Base-by-base conservation (phyloP, 2,888 invertebrate genomes). In the Netelia inedita region DNA sequence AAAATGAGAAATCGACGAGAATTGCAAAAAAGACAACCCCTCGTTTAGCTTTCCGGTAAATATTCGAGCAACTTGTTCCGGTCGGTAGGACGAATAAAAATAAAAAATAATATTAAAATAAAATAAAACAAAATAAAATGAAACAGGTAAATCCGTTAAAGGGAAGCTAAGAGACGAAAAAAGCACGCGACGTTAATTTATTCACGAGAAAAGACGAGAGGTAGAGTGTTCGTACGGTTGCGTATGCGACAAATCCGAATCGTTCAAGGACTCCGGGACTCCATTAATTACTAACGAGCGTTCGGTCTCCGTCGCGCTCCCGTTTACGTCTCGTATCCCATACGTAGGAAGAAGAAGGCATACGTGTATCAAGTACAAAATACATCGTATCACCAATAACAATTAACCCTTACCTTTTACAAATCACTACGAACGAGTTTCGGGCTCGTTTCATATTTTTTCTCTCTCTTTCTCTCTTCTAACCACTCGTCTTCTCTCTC, bases 341-440 rank as follows among this genome's bases (percentile, higher is more conserved):
- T 79, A 46, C 55, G 50, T 19, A 72, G 55, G 53, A 59, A 79
- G 63, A 72, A 79, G 41, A 79, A 57, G 19, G 57, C 10, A 19
- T 81, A 85, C 71, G 85, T 71, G 57, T 16, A 21, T 35, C 65
- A 50, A 69, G 72, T 72, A 73, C 73, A 80, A 79, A 71, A 79
- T 53, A 71, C 72, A 78, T 79, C 78, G 78, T 59, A 35, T 41
- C 53, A 14, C 46, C 85, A 82, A 82, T 82, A 85, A 85, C 85
- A 85, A 85, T 85, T 85, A 85, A 85, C 79, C 69, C 79, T 71
- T 85, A 53, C 81, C 82, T 82, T 82, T 85, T 85, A 85, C 79
- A 85, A 85, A 82, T 85, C 85, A 61, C 79, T 66, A 59, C 59
- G 11, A 72, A 79, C 79, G 79, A 79, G 85, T 71, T 74, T 75